These are phyloP conservation scores for Sturmia bella DNA, from an alignment of 2,888 invertebrate genomes.

Conservation along the genomic window DNA sequence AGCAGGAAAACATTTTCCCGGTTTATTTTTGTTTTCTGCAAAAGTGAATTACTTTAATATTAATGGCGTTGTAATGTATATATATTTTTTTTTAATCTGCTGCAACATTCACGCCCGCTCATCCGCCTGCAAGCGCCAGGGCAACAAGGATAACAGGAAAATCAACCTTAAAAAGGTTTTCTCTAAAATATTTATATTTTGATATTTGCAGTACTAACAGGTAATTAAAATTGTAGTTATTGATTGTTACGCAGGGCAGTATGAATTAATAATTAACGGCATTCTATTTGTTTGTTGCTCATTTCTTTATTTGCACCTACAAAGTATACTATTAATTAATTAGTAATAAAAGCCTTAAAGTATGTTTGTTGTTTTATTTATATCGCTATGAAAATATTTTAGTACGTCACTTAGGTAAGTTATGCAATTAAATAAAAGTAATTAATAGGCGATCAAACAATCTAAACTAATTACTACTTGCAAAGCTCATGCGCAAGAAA, in stretches of 20 bases:
- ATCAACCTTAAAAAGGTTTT: conserved; percentile 2
- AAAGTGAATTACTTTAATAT: conserved; percentile 40
- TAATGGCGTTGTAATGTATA: conserved; percentile 22
- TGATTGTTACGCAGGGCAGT: conserved; percentile 57
- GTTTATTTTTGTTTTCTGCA: conserved; percentile 9
- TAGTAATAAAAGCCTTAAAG: conserved; percentile 21
- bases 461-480: no score
- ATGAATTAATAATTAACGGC: background rate
- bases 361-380: conserved; percentile 16
- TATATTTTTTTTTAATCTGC: background rate
- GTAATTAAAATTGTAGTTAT: conserved; percentile 65
- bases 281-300: background rate
- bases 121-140: background rate
- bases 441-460: no score
- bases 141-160: background rate
- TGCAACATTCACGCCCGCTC: no score
- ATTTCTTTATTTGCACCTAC: background rate
- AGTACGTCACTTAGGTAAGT: background rate
- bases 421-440: background rate
- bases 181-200: conserved; percentile 11
- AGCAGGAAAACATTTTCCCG: conserved; percentile 19
- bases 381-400: conserved; percentile 23
- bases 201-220: conserved; percentile 25
- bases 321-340: conserved; percentile 15
- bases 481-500: no score